Evolutionary conservation across 2,888 invertebrate species (phyloP).

Genomic region (Scaptomyza tumidula): DNA sequence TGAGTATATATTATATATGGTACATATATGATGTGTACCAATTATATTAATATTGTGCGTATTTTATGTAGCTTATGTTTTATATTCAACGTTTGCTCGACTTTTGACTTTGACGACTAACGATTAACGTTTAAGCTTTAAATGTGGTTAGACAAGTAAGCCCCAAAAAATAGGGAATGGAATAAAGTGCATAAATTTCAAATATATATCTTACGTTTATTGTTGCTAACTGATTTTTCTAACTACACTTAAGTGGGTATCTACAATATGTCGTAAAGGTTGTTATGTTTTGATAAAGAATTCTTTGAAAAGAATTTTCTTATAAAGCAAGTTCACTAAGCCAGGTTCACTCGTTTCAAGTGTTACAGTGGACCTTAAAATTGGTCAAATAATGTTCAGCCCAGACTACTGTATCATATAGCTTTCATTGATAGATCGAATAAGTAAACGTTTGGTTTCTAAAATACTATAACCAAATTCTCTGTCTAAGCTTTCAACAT

Average conservation of each 20-base stretch:
- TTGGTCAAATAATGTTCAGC: no score
- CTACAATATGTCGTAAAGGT: neutral
- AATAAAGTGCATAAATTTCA: slow-evolving; percentile 70
- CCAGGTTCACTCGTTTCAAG: no score
- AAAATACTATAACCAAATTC: no score
- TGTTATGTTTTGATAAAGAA: no score
- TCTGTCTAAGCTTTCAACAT: no score
- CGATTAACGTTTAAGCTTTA: slow-evolving; percentile 70
- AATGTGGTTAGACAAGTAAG: slow-evolving; percentile 73
- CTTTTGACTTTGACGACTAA: slow-evolving; percentile 44
- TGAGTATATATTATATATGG: slow-evolving; percentile 10
- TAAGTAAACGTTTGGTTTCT: no score
- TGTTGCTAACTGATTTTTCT: slow-evolving; percentile 17
- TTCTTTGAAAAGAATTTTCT: no score
- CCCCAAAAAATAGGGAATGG: slow-evolving; percentile 32
- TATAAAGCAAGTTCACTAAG: no score
- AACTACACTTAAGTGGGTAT: neutral
- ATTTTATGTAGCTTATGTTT: slow-evolving; percentile 27
- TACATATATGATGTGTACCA: slow-evolving; percentile 32
- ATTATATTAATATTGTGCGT: slow-evolving; percentile 36
- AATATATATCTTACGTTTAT: slow-evolving; percentile 1
- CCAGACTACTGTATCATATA: no score
- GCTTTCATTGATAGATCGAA: no score
- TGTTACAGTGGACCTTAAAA: no score
- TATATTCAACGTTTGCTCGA: slow-evolving; percentile 47